phyloP scores from a whole-genome alignment of 1,140 invertebrate genomes.

The Scylla paramamosain region DNA sequence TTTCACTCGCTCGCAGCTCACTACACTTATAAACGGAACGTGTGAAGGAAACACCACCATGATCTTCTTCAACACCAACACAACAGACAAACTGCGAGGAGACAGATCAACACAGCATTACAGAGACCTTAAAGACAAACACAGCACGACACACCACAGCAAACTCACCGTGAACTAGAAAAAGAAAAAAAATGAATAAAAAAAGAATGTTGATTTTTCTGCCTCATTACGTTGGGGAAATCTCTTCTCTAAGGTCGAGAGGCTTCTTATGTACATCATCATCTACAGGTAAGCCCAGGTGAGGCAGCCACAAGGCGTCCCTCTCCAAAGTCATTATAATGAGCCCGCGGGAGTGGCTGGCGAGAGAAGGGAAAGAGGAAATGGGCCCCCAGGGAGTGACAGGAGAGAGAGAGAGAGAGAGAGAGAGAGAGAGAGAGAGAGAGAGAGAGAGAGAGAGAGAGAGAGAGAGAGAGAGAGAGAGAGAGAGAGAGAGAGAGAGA shows the following conservation, averaged over 20 bases:
- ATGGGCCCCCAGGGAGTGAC: neutral
- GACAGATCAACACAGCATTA: too few relatives aligned
- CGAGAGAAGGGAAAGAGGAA: neutral
- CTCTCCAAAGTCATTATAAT: neutral
- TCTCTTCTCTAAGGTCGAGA: too few relatives aligned
- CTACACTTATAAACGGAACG: too few relatives aligned
- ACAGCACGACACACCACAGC: too few relatives aligned
- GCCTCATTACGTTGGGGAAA: too few relatives aligned
- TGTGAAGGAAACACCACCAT: too few relatives aligned
- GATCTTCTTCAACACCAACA: too few relatives aligned
- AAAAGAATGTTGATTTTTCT: neutral
- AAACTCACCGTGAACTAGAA: neutral
- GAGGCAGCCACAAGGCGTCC: neutral
- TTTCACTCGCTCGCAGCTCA: too few relatives aligned
- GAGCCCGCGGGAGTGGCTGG: neutral
- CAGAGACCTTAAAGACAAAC: too few relatives aligned
- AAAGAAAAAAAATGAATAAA: neutral
- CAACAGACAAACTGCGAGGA: too few relatives aligned
- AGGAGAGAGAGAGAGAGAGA: neutral
- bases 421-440: neutral
- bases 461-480: conserved; percentile 17
- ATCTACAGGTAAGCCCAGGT: neutral
- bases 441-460: too few relatives aligned
- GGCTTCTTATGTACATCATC: neutral
- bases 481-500: too few relatives aligned